Percentiles rank a stretch among this genome's conserved stretches.
phyloP scores from a whole-genome alignment of 92 coral and sea anemone genomes.

The Plumapathes pennacea region DNA sequence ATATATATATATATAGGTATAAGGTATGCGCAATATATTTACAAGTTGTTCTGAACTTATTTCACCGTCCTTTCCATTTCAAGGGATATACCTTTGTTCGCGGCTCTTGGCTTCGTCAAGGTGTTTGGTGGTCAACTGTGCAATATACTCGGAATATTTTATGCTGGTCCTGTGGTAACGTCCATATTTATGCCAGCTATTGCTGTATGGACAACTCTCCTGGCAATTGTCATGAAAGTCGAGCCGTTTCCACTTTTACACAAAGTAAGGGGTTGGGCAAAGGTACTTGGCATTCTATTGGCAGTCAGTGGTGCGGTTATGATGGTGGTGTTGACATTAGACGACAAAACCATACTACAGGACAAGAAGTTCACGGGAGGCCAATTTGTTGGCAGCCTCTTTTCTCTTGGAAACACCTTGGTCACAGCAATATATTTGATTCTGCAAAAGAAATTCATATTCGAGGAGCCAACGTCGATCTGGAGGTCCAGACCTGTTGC shows the following conservation, averaged over 20 bases:
- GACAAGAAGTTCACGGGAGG: slow-evolving; percentile 1
- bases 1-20: no score
- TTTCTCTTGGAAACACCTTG: slow-evolving; percentile 18
- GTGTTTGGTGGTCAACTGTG: slow-evolving; percentile 15
- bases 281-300: slow-evolving; percentile 19
- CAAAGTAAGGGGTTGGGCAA: slow-evolving; percentile 24
- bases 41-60: background rate
- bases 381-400: slow-evolving; percentile 25
- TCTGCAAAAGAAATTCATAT: slow-evolving; percentile 41
- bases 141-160: slow-evolving; percentile 22
- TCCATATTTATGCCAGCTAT: slow-evolving; percentile 42
- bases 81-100: slow-evolving; percentile 27
- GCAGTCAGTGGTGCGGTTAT: slow-evolving; percentile 34
- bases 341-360: background rate
- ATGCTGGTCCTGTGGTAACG: slow-evolving; percentile 24
- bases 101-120: slow-evolving; percentile 33
- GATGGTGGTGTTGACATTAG: slow-evolving; percentile 10
- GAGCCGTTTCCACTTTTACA: slow-evolving; percentile 32
- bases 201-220: slow-evolving; percentile 43
- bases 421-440: slow-evolving; percentile 30
- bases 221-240: slow-evolving; percentile 29
- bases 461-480: slow-evolving; percentile 12
- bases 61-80: no score
- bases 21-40: no score
- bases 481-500: slow-evolving; percentile 35